Evolutionary conservation across 2,888 invertebrate species (phyloP).

Genomic region (Masnerella sp.): DNA sequence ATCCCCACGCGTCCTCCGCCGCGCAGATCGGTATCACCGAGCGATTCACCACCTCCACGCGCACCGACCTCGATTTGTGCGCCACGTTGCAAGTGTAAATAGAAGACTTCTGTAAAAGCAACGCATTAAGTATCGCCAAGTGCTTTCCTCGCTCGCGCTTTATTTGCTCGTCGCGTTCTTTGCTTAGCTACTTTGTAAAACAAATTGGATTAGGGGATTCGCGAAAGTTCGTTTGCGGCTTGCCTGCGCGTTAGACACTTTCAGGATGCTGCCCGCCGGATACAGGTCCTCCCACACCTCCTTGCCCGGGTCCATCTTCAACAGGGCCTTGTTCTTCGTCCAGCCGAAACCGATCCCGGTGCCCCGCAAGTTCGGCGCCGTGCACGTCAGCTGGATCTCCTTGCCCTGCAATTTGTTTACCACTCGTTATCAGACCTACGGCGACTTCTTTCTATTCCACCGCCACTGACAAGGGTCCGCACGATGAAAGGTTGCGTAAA

Average conservation of each 20-base stretch:
- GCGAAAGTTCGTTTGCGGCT: conserved; percentile 46
- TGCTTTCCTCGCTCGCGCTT: conserved; percentile 11
- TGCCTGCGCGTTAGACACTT: conserved; percentile 88
- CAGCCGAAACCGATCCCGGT: conserved; percentile 87
- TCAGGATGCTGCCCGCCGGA: conserved; percentile 89
- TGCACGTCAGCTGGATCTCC: conserved; percentile 84
- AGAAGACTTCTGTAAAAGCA: conserved; percentile 83
- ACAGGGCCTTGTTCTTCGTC: conserved; percentile 87
- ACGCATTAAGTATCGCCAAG: conserved; percentile 6
- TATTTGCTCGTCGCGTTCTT: background rate
- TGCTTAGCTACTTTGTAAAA: conserved; percentile 1
- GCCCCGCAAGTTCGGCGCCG: conserved; percentile 81
- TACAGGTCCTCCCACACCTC: conserved; percentile 92
- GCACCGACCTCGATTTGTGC: conserved; percentile 81
- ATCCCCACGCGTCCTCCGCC: conserved; percentile 80
- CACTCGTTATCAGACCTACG: too few relatives aligned
- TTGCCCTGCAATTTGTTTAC: too few relatives aligned
- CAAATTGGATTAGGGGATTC: conserved; percentile 27
- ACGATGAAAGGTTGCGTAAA: too few relatives aligned
- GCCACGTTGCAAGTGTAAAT: conserved; percentile 87
- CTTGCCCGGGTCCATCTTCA: conserved; percentile 85
- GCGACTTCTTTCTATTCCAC: too few relatives aligned
- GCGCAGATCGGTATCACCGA: conserved; percentile 81
- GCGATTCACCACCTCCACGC: conserved; percentile 83
- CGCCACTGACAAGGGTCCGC: too few relatives aligned